phyloP scores from a whole-genome alignment of 2,113 vertebrate species.

The Eurypyga helias region DNA sequence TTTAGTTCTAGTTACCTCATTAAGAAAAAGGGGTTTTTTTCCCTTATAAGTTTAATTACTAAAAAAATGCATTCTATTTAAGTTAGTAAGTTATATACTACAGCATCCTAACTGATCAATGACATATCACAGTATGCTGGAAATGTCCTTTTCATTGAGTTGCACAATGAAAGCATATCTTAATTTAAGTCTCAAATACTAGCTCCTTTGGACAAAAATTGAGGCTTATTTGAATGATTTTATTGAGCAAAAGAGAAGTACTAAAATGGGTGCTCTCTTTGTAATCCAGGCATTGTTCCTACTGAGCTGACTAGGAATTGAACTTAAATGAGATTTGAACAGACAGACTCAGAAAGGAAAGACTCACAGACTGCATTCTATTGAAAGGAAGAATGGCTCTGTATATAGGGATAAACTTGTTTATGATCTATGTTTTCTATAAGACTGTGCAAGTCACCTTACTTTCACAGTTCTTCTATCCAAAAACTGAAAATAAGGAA shows the following conservation, averaged over 20 bases:
- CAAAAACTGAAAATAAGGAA: background rate
- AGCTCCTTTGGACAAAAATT: background rate
- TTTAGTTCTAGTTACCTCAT: background rate
- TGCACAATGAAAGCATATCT: background rate
- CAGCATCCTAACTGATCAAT: background rate
- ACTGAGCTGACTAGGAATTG: background rate
- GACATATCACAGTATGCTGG: background rate
- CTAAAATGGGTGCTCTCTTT: background rate
- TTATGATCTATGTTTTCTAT: background rate
- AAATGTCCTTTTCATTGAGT: background rate
- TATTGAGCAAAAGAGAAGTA: background rate
- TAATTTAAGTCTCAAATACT: background rate
- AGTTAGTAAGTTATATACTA: background rate
- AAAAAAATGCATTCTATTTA: background rate
- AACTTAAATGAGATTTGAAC: background rate
- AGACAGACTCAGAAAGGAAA: background rate
- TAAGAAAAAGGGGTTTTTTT: background rate
- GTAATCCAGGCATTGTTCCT: background rate
- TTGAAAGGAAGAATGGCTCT: background rate
- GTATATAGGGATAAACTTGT: background rate
- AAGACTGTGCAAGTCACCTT: background rate
- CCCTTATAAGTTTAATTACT: background rate
- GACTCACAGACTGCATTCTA: background rate
- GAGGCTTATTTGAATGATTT: background rate
- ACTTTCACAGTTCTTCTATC: background rate